phyloP scores from a whole-genome alignment of 2,113 vertebrate genomes.

The Myrmophylax atrothorax region DNA sequence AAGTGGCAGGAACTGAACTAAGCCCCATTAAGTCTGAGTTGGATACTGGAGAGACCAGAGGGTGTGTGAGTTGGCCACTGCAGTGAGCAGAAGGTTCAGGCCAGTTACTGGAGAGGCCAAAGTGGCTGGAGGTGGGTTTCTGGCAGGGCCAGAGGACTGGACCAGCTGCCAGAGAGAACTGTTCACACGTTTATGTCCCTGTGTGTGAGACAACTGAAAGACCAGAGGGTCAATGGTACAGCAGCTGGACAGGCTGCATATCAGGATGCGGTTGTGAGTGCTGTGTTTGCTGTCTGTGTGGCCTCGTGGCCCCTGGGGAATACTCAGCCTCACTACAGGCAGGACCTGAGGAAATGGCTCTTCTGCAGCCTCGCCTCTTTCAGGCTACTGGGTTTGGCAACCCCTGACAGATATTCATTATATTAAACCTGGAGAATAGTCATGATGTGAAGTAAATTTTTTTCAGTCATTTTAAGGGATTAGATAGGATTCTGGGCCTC shows the following conservation, averaged over 20 bases:
- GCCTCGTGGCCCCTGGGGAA: background rate
- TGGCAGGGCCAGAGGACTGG: background rate
- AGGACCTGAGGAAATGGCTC: background rate
- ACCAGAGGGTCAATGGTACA: background rate
- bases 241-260: background rate
- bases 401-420: background rate
- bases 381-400: background rate
- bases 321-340: background rate
- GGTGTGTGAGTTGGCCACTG: background rate
- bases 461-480: background rate
- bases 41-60: background rate
- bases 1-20: background rate
- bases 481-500: background rate
- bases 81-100: background rate
- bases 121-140: background rate
- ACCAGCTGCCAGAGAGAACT: background rate
- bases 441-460: background rate
- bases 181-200: background rate
- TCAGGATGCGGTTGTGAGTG: too few relatives aligned
- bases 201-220: background rate
- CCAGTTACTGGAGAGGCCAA: background rate
- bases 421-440: background rate
- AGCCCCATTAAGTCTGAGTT: background rate
- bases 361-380: background rate
- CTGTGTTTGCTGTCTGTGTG: background rate